A percentile compares a stretch with the other conserved stretches of the same genome.
These are phyloP conservation scores for Acleris sparsana DNA, from an alignment of 2,888 invertebrate species.

Conservation along the genomic window DNA sequence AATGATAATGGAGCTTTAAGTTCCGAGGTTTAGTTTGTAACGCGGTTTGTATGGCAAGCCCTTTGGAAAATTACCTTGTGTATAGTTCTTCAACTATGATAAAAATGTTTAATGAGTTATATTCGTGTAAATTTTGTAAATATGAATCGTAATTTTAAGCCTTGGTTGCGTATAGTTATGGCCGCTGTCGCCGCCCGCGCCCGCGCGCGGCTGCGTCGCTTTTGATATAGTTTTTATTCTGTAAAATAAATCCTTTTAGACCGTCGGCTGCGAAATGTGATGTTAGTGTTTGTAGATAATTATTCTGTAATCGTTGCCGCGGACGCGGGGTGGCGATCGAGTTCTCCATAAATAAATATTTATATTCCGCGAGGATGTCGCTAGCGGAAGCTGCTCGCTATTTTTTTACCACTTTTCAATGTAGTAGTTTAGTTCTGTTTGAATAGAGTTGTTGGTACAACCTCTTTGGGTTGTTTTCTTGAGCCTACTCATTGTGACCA, in stretches of 20 bases:
- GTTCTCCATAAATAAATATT: neutral
- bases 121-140: conserved; percentile 74
- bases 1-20: conserved; percentile 27
- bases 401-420: conserved; percentile 19
- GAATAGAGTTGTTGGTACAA: conserved; percentile 22
- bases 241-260: conserved; percentile 7
- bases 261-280: conserved; percentile 6
- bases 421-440: conserved; percentile 28
- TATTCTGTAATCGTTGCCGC: neutral
- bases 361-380: conserved; percentile 1
- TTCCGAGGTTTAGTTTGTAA: conserved; percentile 51
- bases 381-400: conserved; percentile 8
- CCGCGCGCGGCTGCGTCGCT: neutral
- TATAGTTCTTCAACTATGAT: conserved; percentile 30
- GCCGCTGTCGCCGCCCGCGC: neutral
- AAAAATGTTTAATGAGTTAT: conserved; percentile 37
- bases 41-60: conserved; percentile 34
- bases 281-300: conserved; percentile 2
- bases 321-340: neutral
- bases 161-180: conserved; percentile 47
- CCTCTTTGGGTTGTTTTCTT: conserved; percentile 18
- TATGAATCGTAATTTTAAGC: conserved; percentile 64
- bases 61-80: conserved; percentile 27
- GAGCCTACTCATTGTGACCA: neutral
- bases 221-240: conserved; percentile 21